Conservation (phyloP, 2,113 vertebrate genomes). For the Sterna hirundo region DNA sequence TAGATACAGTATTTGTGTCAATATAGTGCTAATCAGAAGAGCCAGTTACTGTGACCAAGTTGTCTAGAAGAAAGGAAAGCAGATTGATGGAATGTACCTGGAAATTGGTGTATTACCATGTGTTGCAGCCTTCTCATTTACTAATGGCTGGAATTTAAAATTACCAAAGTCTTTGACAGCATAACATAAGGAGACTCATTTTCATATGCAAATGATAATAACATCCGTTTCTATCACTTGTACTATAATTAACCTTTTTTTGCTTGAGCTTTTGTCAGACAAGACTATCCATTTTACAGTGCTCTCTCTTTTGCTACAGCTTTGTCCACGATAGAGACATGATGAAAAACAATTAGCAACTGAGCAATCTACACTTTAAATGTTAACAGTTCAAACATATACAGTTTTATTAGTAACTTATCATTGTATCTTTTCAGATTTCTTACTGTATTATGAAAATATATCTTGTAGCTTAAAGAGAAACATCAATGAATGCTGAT, state of each 20-base stretch:
- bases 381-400: neutral
- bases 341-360: neutral
- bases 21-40: neutral
- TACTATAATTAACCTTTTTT: constrained; percentile 3
- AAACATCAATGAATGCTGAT: neutral
- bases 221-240: neutral
- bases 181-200: neutral
- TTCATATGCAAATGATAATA: constrained; percentile 19
- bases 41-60: neutral
- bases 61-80: neutral
- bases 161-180: neutral
- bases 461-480: neutral
- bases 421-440: neutral
- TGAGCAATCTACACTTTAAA: neutral
- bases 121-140: neutral
- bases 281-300: neutral
- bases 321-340: neutral
- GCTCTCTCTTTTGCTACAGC: neutral
- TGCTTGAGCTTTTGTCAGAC: neutral
- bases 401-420: neutral
- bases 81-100: neutral
- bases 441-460: neutral
- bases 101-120: neutral
- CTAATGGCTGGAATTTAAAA: constrained; percentile 6
- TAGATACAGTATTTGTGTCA: neutral